Evolutionary conservation across 2,113 vertebrate species (phyloP).

Genomic region (Empidonax traillii): DNA sequence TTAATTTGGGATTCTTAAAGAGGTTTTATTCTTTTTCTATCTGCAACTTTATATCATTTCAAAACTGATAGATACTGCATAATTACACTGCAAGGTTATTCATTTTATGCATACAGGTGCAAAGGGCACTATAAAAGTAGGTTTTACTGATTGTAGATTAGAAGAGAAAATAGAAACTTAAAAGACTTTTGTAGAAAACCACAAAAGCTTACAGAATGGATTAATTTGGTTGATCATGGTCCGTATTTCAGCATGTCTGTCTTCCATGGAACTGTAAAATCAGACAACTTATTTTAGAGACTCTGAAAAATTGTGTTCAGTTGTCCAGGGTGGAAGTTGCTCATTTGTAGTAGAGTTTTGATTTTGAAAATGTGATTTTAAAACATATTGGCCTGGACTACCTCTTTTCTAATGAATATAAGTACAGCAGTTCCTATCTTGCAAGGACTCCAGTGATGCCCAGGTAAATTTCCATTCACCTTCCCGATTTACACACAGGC

Average conservation of each 20-base stretch:
- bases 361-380: conserved; percentile 10
- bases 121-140: conserved; percentile 77
- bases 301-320: neutral
- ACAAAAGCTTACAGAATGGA: conserved; percentile 68
- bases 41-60: conserved; percentile 76
- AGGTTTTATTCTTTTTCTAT: conserved; percentile 75
- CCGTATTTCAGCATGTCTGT: conserved; percentile 13
- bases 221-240: conserved; percentile 69
- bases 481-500: neutral
- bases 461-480: neutral
- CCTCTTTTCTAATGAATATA: neutral
- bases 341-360: neutral
- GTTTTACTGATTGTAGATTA: conserved; percentile 78
- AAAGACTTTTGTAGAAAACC: conserved; percentile 66
- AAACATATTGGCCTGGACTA: neutral
- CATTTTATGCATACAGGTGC: conserved; percentile 78
- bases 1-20: conserved; percentile 80
- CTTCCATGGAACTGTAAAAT: conserved; percentile 42
- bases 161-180: conserved; percentile 71
- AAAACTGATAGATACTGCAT: conserved; percentile 72
- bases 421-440: neutral
- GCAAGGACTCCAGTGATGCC: neutral
- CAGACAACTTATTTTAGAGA: conserved; percentile 38
- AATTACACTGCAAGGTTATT: conserved; percentile 80
- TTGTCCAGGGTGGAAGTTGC: neutral